Evolutionary conservation across 1,140 invertebrate genomes (phyloP).

Genomic region (Hyposmocoma kahamanoa): DNA sequence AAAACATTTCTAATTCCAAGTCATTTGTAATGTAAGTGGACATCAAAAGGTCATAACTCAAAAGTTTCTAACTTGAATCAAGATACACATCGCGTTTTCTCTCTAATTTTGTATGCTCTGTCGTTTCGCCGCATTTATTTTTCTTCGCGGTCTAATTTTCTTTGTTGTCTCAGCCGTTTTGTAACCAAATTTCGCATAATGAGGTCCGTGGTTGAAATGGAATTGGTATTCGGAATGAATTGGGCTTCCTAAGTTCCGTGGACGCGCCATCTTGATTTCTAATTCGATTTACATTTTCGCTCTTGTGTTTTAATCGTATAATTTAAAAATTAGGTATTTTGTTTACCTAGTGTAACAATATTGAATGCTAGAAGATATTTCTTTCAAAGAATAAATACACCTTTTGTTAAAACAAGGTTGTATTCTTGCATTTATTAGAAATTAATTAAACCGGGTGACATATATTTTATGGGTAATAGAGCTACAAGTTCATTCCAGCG

Average conservation of each 20-base stretch:
- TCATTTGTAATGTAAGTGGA: too few relatives aligned
- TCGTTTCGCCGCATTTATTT: conserved; percentile 65
- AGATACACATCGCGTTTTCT: conserved; percentile 10
- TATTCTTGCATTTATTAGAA: too few relatives aligned
- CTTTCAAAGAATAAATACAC: too few relatives aligned
- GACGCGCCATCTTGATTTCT: conserved; percentile 31
- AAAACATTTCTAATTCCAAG: not conserved
- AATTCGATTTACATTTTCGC: conserved; percentile 41
- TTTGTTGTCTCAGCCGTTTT: conserved; percentile 66
- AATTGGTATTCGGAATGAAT: conserved; percentile 67
- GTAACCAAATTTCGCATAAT: conserved; percentile 66
- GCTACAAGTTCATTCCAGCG: conserved; percentile 99
- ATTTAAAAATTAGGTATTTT: too few relatives aligned
- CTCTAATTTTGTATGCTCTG: conserved; percentile 66
- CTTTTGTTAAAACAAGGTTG: too few relatives aligned
- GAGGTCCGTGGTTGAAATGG: conserved; percentile 59
- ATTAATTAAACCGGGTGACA: too few relatives aligned
- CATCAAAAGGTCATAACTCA: too few relatives aligned
- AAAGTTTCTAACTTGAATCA: not conserved
- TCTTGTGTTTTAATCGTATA: too few relatives aligned
- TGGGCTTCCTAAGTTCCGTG: conserved; percentile 35
- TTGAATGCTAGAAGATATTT: too few relatives aligned
- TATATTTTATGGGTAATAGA: too few relatives aligned
- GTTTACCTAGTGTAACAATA: too few relatives aligned
- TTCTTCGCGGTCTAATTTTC: conserved; percentile 69